These are phyloP conservation scores for Ochropleura leucogaster DNA, from an alignment of 2,888 invertebrate genomes.

Conservation along the genomic window DNA sequence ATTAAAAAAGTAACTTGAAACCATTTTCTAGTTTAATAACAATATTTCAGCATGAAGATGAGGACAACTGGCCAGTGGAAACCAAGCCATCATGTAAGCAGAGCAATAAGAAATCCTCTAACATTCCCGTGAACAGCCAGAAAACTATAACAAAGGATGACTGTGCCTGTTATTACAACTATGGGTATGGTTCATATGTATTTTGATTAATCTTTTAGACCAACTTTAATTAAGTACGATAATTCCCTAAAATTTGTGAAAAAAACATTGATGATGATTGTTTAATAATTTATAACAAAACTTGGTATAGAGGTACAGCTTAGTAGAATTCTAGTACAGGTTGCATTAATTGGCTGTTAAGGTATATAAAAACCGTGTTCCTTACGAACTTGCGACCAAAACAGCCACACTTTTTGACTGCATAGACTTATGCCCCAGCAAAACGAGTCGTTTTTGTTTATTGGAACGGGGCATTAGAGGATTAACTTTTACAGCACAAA, in stretches of 20 bases:
- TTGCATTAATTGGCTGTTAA: background rate
- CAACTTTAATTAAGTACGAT: background rate
- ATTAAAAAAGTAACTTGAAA: background rate
- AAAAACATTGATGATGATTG: background rate
- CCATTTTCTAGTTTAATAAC: constrained; percentile 19
- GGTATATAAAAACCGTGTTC: background rate
- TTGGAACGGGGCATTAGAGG: no score
- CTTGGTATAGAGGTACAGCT: no score
- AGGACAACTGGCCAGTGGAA: constrained; percentile 85
- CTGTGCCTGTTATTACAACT: constrained; percentile 90
- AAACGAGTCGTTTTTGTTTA: no score
- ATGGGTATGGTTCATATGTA: constrained; percentile 83
- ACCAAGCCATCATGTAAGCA: constrained; percentile 81
- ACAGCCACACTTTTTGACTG: no score
- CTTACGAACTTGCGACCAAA: no score
- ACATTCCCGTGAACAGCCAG: constrained; percentile 77
- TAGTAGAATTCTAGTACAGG: background rate
- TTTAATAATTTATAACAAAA: no score
- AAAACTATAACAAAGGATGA: constrained; percentile 82
- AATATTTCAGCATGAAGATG: constrained; percentile 84
- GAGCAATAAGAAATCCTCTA: constrained; percentile 76
- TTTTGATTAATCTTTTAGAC: background rate
- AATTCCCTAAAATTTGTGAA: background rate
- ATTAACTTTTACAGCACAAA: no score
- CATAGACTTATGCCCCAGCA: no score